Conservation (phyloP, 2,113 vertebrate species). For the Myiozetetes cayanensis region DNA sequence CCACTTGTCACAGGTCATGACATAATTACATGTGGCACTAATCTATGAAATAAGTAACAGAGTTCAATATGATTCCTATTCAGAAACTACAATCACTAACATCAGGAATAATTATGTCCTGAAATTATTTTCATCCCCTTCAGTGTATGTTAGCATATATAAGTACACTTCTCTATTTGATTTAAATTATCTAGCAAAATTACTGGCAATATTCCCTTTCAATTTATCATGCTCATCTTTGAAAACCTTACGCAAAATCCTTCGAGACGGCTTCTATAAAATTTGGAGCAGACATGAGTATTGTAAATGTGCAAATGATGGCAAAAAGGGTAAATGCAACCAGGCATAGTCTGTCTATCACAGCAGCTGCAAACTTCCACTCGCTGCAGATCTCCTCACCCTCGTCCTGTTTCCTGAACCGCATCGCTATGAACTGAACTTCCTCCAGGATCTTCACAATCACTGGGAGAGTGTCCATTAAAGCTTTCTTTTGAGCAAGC, state of each 20-base stretch:
- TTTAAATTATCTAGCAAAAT: background rate
- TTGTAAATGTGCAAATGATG: constrained; percentile 89
- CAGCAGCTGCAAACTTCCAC: constrained; percentile 91
- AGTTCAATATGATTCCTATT: background rate
- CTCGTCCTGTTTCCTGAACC: constrained; percentile 84
- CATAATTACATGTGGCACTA: background rate
- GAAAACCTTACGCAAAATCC: constrained; percentile 81
- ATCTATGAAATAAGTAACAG: background rate
- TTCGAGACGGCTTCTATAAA: constrained; percentile 91
- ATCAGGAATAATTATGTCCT: background rate
- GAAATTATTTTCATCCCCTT: constrained; percentile 47
- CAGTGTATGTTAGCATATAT: background rate
- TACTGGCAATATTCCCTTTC: background rate
- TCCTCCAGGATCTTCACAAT: constrained; percentile 84
- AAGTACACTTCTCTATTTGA: constrained; percentile 40
- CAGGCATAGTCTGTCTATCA: constrained; percentile 88
- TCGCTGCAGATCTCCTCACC: constrained; percentile 85
- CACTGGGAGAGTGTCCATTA: constrained; percentile 74
- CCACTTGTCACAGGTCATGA: background rate
- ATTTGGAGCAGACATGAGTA: constrained; percentile 90
- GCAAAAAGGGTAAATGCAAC: constrained; percentile 90
- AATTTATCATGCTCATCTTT: background rate
- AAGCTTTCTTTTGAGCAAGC: constrained; percentile 58
- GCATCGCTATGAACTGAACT: constrained; percentile 84
- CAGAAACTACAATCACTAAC: constrained; percentile 23